Base-by-base conservation (phyloP, 2,888 invertebrate species). In the Drosophila testacea region DNA sequence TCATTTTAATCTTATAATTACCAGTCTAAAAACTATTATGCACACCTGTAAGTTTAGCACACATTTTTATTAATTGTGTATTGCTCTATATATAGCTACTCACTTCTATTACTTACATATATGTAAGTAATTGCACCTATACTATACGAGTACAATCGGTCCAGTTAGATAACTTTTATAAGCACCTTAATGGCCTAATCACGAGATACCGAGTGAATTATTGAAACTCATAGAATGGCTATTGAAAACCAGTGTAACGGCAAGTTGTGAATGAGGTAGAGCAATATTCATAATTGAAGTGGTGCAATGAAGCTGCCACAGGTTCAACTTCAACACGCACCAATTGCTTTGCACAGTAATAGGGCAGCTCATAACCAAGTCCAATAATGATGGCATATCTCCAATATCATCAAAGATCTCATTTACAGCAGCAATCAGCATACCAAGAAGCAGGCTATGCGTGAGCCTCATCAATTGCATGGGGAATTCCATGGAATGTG, bases 381-480 rank as follows among this genome's bases (percentile, higher is more conserved):
- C 44, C 47, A 48, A 46, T 56, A 62, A 47, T 34, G 13, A 41
- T 50, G 38, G 13, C 47, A 67, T 60, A 52, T 61, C 67, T 73
- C 42, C 42, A 42, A 57, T 64, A 63, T 41, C 73, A 34, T 46
- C 56, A 47, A 39, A 64, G 50, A 64, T 79, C 75, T 68, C 60
- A 68, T 79, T 73, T 64, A 32, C 77, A 72, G 46, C 32, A 6
- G 32, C 32, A 6, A 32, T 32, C 32, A 32, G 32, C 6, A 55
- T 47, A 32, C 55, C 55, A 55, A 44, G 38, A 28, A 38, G n/a
- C 44, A 55, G 57, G 16, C 64, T 55, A 81, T 81, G 77, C 81
- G 78, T 81, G 77, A 54, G 55, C 7, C 47, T 56, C 62, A 48
- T 62, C 60, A 46, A 39, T 22, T 27, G 50, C 55, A 48, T 36